These are phyloP conservation scores for Eupsittula cactorum DNA, from an alignment of 2,113 vertebrate species.

Conservation along the genomic window DNA sequence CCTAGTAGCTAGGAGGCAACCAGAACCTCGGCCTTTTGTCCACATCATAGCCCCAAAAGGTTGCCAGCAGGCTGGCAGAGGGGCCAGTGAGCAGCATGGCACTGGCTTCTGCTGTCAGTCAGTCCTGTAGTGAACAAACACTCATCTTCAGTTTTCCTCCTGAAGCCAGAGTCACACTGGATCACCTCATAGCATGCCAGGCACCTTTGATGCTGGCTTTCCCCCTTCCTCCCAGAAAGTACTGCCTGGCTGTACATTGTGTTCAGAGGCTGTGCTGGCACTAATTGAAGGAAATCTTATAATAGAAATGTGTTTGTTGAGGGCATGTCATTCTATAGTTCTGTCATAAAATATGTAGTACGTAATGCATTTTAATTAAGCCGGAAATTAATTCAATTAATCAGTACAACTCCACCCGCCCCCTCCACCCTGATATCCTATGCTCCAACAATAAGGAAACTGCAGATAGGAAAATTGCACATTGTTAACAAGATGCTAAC, in stretches of 20 bases:
- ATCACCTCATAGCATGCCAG: background rate
- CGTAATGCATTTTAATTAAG: constrained; percentile 34
- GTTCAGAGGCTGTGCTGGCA: background rate
- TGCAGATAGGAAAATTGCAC: background rate
- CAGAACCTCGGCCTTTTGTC: background rate
- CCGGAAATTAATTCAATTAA: constrained; percentile 42
- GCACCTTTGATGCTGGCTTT: background rate
- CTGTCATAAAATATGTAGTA: constrained; percentile 13
- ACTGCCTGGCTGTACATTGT: fast-evolving
- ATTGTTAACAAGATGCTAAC: background rate
- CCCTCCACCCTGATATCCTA: background rate
- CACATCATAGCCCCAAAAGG: background rate
- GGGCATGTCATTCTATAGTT: background rate
- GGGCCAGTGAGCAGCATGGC: background rate
- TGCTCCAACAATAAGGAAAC: background rate
- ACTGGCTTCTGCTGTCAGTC: background rate
- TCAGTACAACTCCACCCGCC: background rate
- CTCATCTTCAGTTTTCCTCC: background rate
- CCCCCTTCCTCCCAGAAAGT: background rate
- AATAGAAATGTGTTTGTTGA: background rate
- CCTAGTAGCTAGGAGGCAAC: background rate
- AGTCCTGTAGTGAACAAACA: background rate
- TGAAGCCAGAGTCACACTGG: background rate
- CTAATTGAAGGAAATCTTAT: background rate
- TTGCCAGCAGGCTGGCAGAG: background rate